Percentiles rank a stretch among this genome's conserved stretches.
Evolutionary conservation across 2,113 vertebrate species (phyloP).

Genomic region (Lasiurus borealis): DNA sequence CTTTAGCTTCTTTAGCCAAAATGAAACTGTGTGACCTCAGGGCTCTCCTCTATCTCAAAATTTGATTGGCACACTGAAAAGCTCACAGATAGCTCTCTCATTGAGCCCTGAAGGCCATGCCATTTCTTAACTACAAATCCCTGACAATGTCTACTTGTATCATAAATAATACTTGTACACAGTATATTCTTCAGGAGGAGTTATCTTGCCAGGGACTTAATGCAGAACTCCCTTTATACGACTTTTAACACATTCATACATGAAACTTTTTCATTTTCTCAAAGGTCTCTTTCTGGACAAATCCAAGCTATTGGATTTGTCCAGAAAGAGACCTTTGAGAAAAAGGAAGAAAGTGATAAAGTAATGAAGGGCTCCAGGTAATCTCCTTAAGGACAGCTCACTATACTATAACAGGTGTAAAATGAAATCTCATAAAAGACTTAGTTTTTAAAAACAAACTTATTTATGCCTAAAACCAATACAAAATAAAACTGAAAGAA

Average conservation of each 20-base stretch:
- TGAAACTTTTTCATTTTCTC: slow-evolving; percentile 28
- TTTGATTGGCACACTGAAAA: slow-evolving; percentile 36
- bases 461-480: background rate
- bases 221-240: slow-evolving; percentile 42
- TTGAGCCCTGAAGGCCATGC: background rate
- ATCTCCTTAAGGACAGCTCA: slow-evolving; percentile 1
- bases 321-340: slow-evolving; percentile 60
- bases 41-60: background rate
- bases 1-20: background rate
- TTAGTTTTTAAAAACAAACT: slow-evolving; percentile 6
- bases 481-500: background rate
- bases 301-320: background rate
- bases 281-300: no score
- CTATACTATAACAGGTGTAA: slow-evolving; percentile 1
- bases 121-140: slow-evolving; percentile 36
- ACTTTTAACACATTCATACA: slow-evolving; percentile 33
- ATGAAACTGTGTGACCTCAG: background rate
- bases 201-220: background rate
- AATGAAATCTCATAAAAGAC: background rate
- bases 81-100: background rate
- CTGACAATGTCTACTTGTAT: background rate
- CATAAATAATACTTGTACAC: slow-evolving; percentile 9
- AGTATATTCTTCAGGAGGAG: background rate
- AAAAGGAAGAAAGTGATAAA: slow-evolving; percentile 59
- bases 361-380: slow-evolving; percentile 12